Evolutionary conservation across 2,888 invertebrate species (phyloP).

Genomic region (Lasiommata megera): DNA sequence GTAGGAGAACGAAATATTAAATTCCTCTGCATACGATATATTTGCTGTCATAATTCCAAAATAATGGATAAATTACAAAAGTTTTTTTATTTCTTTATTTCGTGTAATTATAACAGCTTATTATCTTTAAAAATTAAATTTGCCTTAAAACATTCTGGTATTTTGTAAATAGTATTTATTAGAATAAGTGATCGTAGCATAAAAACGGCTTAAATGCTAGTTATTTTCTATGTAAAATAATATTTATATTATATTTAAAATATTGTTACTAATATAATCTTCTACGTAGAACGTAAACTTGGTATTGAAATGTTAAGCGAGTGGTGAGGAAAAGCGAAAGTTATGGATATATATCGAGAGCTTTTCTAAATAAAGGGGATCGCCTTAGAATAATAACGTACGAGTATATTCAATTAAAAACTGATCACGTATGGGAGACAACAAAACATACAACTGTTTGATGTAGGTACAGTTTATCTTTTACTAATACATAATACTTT

Average conservation of each 20-base stretch:
- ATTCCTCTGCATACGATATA: not conserved
- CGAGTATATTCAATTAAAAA: not conserved
- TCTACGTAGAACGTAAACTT: conserved; percentile 34
- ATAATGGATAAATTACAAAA: not conserved
- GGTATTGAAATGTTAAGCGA: not conserved
- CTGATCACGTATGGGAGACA: not conserved
- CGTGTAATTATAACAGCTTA: conserved; percentile 16
- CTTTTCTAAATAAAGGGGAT: not conserved
- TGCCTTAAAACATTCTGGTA: conserved; percentile 65
- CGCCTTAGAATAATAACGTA: not conserved
- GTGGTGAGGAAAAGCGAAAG: conserved; percentile 11
- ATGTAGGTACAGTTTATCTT: not conserved
- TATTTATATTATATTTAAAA: conserved; percentile 78
- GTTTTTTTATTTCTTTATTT: not conserved
- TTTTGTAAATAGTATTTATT: conserved; percentile 81
- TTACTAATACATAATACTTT: not conserved
- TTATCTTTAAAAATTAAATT: conserved; percentile 15
- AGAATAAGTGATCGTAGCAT: conserved; percentile 74
- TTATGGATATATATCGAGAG: not conserved
- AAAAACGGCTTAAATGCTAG: conserved; percentile 74
- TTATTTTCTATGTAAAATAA: conserved; percentile 76
- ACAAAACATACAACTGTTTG: not conserved
- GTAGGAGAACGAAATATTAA: not conserved
- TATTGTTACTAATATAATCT: conserved; percentile 55
- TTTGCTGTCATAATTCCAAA: conserved; percentile 10